These are phyloP conservation scores for Luperina testacea DNA, from an alignment of 2,888 invertebrate species.

Conservation along the genomic window DNA sequence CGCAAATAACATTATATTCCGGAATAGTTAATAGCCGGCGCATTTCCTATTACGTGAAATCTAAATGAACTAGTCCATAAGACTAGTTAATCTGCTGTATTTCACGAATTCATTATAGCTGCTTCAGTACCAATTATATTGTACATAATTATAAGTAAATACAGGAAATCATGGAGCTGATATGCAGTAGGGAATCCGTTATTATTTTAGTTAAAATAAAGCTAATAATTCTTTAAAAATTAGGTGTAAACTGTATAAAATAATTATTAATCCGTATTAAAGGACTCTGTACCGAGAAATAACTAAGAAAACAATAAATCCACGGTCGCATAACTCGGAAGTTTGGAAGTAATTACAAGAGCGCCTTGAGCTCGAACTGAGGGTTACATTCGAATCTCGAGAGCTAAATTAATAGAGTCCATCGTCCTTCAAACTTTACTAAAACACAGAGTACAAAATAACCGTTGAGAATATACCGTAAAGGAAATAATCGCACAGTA, in stretches of 20 bases:
- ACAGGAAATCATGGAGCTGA: not conserved
- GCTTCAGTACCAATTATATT: not conserved
- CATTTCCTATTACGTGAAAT: constrained; percentile 13
- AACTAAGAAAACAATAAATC: constrained; percentile 60
- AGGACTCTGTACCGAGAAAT: constrained; percentile 36
- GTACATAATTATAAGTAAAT: not conserved
- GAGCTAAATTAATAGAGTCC: constrained; percentile 50
- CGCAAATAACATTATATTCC: constrained; percentile 37
- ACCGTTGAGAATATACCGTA: constrained; percentile 6
- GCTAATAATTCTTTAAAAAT: not conserved
- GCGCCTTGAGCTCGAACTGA: constrained; percentile 49
- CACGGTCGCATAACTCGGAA: constrained; percentile 39
- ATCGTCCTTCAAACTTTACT: constrained; percentile 45
- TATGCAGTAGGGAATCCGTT: not conserved
- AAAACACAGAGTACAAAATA: constrained; percentile 16
- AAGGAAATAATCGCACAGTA: constrained; percentile 16
- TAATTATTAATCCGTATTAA: constrained; percentile 13
- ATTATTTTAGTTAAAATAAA: not conserved
- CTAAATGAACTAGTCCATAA: constrained; percentile 32
- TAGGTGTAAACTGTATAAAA: constrained; percentile 8
- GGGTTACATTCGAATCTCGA: constrained; percentile 54
- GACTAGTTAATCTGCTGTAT: constrained; percentile 11
- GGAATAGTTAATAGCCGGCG: constrained; percentile 23
- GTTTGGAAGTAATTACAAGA: constrained; percentile 67
- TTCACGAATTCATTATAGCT: not conserved